Evolutionary conservation across 2,888 invertebrate genomes (phyloP), one percentile per base, ranked within the genome.

Genomic region (Orthosia incerta): DNA sequence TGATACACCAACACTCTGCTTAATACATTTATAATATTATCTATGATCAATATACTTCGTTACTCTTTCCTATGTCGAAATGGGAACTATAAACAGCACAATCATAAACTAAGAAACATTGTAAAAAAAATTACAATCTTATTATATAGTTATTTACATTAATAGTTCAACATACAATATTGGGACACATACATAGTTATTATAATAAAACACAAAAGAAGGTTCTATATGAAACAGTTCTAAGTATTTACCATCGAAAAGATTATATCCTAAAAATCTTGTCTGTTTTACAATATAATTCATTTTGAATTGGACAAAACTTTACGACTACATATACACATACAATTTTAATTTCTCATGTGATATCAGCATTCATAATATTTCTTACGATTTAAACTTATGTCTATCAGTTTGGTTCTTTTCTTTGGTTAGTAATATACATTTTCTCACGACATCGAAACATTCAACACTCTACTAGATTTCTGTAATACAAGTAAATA

Each of bases 401-500:
- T 71, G 59, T 64, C 88, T 94, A 94, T 93, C 91, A 92, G 90
- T 93, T 95, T 95, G 94, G 94, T 94, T 94, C 94, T 91, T 92
- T 94, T 89, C 87, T 89, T 94, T 94, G 92, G 92, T 91, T 88
- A 89, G 63, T 87, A 87, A 82, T 85, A 86, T 86, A 85, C 76
- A 82, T 83, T 78, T 82, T 83, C 79, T 65, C 80, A 88, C 86
- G 83, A 89, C 86, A 90, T 83, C 53, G 69, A 86, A 80, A 86
- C 86, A 84, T 78, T 71, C 80, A 79, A 84, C 76, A 76, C 60
- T 59, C 77, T 81, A 86, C 78, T 80, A 62, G 67, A 82, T 64
- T 68, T 81, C 31, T 71, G 73, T 71, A 61, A 79, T 75, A 80
- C 72, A 85, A 83, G 57, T 83, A 86, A 80, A 53, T 78, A 79